Base-by-base conservation (phyloP, 2,888 invertebrate genomes). In the Notodonta dromedarius region DNA sequence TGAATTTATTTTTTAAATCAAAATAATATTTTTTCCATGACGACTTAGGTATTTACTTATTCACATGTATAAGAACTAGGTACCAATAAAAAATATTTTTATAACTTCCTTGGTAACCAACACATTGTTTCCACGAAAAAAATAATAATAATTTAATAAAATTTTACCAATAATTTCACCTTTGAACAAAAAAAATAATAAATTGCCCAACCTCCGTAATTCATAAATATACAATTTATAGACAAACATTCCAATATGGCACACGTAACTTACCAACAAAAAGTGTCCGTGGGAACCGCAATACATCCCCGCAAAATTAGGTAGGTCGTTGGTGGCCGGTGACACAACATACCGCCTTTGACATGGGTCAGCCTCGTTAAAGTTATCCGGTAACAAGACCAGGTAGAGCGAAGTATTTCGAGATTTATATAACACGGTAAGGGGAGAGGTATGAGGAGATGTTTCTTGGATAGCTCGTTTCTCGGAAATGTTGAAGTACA, bases 331-430 rank as follows among this genome's bases (percentile, higher is more conserved):
- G 65, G 63, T 69, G 76, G 77, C 60, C 76, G 74, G 76, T 71
- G 79, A 79, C 80, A 77, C 74, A 71, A 73, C 71, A 74, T 71
- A 70, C 72, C 71, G 74, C 69, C 75, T 60, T 58, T 86, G 87
- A 87, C 86, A 79, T 79, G 87, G 86, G 87, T 86, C 84, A 78
- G 65, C 76, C 84, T 87, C 84, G 86, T 87, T 87, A 86, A 83
- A 81, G 79, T 80, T 76, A 78, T 78, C 79, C 78, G 61, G 73
- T 75, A 71, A 67, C 77, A 77, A 76, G 66, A 68, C 66, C 63
- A 73, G 74, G 68, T 73, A 69, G 39, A 12, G 48, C 71, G 66
- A 44, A 42, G 24, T 44, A 56, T 54, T 35, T n/a, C n/a, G n/a
- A 46, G 53, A 53, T 53, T 46, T 52, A 53, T 53, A 44, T 53